Evolutionary conservation across 2,888 invertebrate genomes (phyloP).

Genomic region (Apamea crenata): DNA sequence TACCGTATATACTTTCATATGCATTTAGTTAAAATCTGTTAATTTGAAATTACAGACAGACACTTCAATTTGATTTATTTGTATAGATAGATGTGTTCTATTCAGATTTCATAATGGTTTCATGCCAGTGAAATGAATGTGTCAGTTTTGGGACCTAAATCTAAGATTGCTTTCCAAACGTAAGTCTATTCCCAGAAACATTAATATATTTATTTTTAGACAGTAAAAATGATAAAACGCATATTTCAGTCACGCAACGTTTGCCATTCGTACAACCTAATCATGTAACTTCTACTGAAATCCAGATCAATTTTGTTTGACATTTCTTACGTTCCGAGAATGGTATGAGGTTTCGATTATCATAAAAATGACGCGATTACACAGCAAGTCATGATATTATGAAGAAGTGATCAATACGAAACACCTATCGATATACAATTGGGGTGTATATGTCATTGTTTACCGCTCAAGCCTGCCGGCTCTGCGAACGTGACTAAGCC

Average conservation of each 20-base stretch:
- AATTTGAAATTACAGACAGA: neutral
- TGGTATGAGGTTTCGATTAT: slow-evolving; percentile 38
- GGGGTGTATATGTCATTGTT: slow-evolving; percentile 69
- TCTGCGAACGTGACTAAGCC: slow-evolving; percentile 80
- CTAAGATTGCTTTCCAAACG: slow-evolving; percentile 13
- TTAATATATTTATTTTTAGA: slow-evolving; percentile 45
- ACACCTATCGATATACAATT: slow-evolving; percentile 67
- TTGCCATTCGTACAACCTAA: slow-evolving; percentile 53
- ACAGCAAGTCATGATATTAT: slow-evolving; percentile 49
- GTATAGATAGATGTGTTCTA: neutral
- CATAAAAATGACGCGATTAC: slow-evolving; percentile 51
- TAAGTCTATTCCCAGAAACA: slow-evolving; percentile 32
- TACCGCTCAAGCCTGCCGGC: slow-evolving; percentile 63
- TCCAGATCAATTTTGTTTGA: slow-evolving; percentile 56
- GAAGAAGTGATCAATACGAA: slow-evolving; percentile 61
- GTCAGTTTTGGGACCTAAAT: neutral
- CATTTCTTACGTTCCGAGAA: slow-evolving; percentile 52
- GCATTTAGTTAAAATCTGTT: too few relatives aligned
- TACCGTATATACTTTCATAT: too few relatives aligned
- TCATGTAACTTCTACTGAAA: slow-evolving; percentile 53
- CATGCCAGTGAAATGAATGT: slow-evolving; percentile 38
- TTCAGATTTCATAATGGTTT: slow-evolving; percentile 12
- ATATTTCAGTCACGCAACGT: slow-evolving; percentile 59
- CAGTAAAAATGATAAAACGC: slow-evolving; percentile 47
- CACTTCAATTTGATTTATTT: neutral